Base-by-base conservation (phyloP, 2,888 invertebrate genomes). In the Latrodectus elegans region DNA sequence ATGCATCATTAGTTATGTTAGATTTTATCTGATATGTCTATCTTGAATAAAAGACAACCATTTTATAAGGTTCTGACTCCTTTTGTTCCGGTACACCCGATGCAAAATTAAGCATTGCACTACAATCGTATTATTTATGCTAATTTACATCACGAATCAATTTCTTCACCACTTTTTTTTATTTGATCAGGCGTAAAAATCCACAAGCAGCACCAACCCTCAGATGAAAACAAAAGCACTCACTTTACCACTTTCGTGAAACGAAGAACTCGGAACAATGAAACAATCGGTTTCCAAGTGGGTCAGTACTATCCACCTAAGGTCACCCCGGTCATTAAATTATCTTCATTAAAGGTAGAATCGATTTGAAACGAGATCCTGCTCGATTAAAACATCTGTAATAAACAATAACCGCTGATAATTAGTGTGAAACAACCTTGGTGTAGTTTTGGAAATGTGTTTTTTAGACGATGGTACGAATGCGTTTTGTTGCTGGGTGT, bases 271-370 rank as follows among this genome's bases (percentile, higher is more conserved):
- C 51, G 22, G 22, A 74, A 82, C 82, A 74, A 75, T 80, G 64
- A 73, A 73, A 71, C 70, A 38, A 6, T 64, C 0, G n/a, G 26
- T 10, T 26, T 14, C 73, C 53, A 82, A 82, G 38, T 82, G 53
- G 82, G 82, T 74, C 82, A 74, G 53, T 65, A 38, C 68, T 52
- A 74, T 68, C 74, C 74, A 82, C 67, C 49, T 74, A 82, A 82
- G 81, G 82, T 74, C 74, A 82, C 53, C 67, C 10, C 22, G 11
- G 17, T 17, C 38, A 51, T 74, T 67, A 82, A 68, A 74, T 74
- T 82, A 74, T 67, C 74, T 82, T 82, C 74, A 82, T 82, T 74
- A 74, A 74, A 82, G 55, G n/a, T 15, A 22, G 60, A 80, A 80
- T 80, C 72, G 72, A 80, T 80, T 80, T 74, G 74, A 53, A 52